Evolutionary conservation across 2,113 vertebrate species (phyloP), one percentile per base, ranked within the genome.

Genomic region (Cettia cetti): DNA sequence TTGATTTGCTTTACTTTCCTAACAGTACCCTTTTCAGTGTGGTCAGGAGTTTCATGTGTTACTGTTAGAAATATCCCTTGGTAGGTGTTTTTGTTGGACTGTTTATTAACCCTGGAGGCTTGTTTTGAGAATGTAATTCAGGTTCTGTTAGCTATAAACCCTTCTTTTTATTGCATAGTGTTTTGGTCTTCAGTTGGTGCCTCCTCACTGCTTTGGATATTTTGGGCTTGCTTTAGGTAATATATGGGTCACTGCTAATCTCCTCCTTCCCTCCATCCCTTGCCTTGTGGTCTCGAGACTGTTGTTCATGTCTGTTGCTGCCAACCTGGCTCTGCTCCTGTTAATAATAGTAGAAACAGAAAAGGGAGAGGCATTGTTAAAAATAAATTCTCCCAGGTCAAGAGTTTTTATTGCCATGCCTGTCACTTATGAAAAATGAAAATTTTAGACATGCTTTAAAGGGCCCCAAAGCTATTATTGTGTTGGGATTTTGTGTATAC

Each of bases 111-210:
- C 54, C 54, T 69, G 39, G 45, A 54, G 26, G 19, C 30, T 50
- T 71, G 33, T 52, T 84, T 66, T 26, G 40, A 53, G 49, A 64
- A 16, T 52, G 28, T 71, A 63, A 65, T 71, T 74, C 65, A 37
- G 15, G 15, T 95, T 80, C 42, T 86, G 7, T 70, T 84, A 60
- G 57, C 57, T 60, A 35, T 35, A 90, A 84, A 14, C 26, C 5
- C 57, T 81, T 45, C 10, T 91, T 83, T 35, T 27, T 22, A 15
- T 35, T 82, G n/a, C 1, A 1, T 7, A 18, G 20, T 45, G 24
- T 63, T 89, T 92, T 1, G 1, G 28, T 52, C 49, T 49, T 68
- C 0, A 8, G 0, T 52, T 16, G 4, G 0, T 75, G 23, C 17
- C n/a, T 82, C 14, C 23, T 37, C n/a, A 27, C 35, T 52, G 53